phyloP scores from a whole-genome alignment of 2,888 invertebrate species.

The Drosophila greeni region DNA sequence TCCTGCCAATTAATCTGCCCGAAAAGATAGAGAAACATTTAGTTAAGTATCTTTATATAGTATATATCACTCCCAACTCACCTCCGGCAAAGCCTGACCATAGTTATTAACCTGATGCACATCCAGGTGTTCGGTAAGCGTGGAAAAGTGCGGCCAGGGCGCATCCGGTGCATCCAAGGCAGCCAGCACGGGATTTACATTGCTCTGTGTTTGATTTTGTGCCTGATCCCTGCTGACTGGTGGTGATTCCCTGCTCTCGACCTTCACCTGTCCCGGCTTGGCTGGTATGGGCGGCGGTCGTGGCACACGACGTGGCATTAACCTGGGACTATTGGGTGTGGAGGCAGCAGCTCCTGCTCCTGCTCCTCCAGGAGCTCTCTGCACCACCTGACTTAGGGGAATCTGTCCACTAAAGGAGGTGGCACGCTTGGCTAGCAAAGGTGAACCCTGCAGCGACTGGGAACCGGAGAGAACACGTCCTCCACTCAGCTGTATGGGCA shows the following conservation, averaged over 20 bases:
- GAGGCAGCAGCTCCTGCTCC: slow-evolving; percentile 74
- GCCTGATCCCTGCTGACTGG: slow-evolving; percentile 8
- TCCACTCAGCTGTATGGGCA: slow-evolving; percentile 49
- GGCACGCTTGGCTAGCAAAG: slow-evolving; percentile 76
- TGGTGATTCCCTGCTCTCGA: slow-evolving; percentile 36
- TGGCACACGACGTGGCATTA: slow-evolving; percentile 82
- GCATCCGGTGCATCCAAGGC: slow-evolving; percentile 76
- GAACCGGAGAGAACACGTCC: slow-evolving; percentile 47
- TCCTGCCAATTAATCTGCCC: slow-evolving; percentile 90
- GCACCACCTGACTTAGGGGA: slow-evolving; percentile 58
- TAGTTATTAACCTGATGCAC: slow-evolving; percentile 79
- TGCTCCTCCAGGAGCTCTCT: slow-evolving; percentile 1
- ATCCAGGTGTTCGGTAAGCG: slow-evolving; percentile 77
- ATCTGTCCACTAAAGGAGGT: slow-evolving; percentile 77
- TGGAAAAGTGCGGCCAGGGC: slow-evolving; percentile 77
- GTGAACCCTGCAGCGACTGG: slow-evolving; percentile 75
- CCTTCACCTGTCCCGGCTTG: slow-evolving; percentile 61
- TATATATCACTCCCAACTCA: slow-evolving; percentile 45
- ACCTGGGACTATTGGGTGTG: slow-evolving; percentile 86
- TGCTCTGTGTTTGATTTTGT: background rate
- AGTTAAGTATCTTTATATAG: background rate
- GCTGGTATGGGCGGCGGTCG: slow-evolving; percentile 78
- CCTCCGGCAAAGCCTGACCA: slow-evolving; percentile 78
- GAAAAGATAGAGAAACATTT: background rate
- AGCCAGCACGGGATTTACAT: slow-evolving; percentile 65